These are phyloP conservation scores for Apodemia mormo DNA, from an alignment of 2,888 invertebrate genomes.

Conservation along the genomic window DNA sequence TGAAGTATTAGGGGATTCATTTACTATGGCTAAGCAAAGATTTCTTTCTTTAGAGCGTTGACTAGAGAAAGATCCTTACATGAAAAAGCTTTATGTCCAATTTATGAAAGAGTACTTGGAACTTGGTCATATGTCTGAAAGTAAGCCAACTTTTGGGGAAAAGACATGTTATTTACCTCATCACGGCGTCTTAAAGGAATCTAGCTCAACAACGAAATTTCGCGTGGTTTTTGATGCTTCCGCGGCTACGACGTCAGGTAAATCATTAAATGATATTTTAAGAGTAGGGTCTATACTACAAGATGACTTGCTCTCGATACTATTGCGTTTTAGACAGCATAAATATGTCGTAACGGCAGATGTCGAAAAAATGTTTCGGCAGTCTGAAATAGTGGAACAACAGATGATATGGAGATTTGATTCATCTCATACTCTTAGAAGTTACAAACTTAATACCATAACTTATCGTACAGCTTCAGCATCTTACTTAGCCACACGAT, in stretches of 20 bases:
- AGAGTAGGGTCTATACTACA: constrained; percentile 33
- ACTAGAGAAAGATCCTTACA: constrained; percentile 27
- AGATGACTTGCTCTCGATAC: constrained; percentile 35
- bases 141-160: constrained; percentile 18
- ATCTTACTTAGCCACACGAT: neutral
- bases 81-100: constrained; percentile 25
- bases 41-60: constrained; percentile 39
- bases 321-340: constrained; percentile 35
- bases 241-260: constrained; percentile 30
- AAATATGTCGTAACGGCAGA: no score
- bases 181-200: constrained; percentile 34
- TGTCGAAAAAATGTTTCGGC: constrained; percentile 33
- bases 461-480: constrained; percentile 4
- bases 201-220: constrained; percentile 35
- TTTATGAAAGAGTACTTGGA: constrained; percentile 33
- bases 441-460: neutral
- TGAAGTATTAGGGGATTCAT: constrained; percentile 35
- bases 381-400: constrained; percentile 18
- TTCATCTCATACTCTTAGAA: neutral
- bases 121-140: constrained; percentile 29
- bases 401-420: constrained; percentile 14
- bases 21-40: constrained; percentile 32
- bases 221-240: constrained; percentile 34
- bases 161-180: constrained; percentile 36
- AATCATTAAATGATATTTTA: constrained; percentile 38